phyloP scores from a whole-genome alignment of 2,888 invertebrate species.

The Catocala nupta region DNA sequence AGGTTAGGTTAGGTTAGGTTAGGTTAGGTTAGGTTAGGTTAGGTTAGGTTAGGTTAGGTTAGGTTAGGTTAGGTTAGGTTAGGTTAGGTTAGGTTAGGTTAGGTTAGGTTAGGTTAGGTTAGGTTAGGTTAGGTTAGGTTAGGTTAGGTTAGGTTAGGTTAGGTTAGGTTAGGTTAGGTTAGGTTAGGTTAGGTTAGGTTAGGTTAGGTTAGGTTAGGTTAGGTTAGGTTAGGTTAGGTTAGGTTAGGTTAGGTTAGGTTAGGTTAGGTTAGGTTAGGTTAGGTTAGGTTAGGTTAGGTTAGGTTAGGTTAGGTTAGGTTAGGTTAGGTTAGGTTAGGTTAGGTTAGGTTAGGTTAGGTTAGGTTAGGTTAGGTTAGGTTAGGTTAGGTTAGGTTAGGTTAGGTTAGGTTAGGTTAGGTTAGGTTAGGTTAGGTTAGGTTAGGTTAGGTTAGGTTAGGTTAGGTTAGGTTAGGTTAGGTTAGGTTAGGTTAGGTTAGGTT shows the following conservation, averaged over 20 bases:
- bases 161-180: slow-evolving; percentile 12
- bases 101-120: slow-evolving; percentile 18
- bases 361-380: slow-evolving; percentile 11
- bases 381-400: slow-evolving; percentile 10
- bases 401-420: slow-evolving; percentile 12
- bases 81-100: slow-evolving; percentile 20
- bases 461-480: slow-evolving; percentile 8
- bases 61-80: slow-evolving; percentile 16
- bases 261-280: slow-evolving; percentile 10
- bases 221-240: slow-evolving; percentile 19
- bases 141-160: slow-evolving; percentile 13
- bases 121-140: slow-evolving; percentile 17
- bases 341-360: slow-evolving; percentile 11
- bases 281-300: slow-evolving; percentile 11
- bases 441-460: slow-evolving; percentile 10
- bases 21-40: slow-evolving; percentile 10
- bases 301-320: slow-evolving; percentile 11
- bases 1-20: slow-evolving; percentile 20
- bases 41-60: slow-evolving; percentile 11
- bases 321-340: slow-evolving; percentile 10
- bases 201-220: slow-evolving; percentile 21
- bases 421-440: slow-evolving; percentile 11
- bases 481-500: slow-evolving; percentile 7
- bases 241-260: slow-evolving; percentile 12
- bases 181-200: slow-evolving; percentile 13